Percentiles rank a stretch among this genome's conserved stretches.
Conservation (phyloP, 2,113 vertebrate species). For the Crotalus viridis region DNA sequence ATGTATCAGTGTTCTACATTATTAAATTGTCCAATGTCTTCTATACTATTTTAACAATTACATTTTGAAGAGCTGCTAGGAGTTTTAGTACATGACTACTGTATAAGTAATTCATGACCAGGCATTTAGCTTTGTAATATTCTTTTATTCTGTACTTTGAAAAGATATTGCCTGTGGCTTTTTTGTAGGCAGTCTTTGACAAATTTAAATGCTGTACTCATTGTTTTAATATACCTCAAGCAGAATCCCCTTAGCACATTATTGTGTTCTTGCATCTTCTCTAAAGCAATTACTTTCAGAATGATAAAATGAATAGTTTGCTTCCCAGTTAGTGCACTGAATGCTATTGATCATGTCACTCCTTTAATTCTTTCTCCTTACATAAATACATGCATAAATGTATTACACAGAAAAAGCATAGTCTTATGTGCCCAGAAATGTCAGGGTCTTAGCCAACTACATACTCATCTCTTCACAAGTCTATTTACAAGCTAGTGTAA, state of each 20-base stretch:
- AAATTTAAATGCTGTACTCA: background rate
- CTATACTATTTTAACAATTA: constrained; percentile 29
- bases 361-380: constrained; percentile 35
- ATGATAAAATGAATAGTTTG: constrained; percentile 5
- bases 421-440: background rate
- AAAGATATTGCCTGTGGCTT: background rate
- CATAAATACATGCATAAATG: background rate
- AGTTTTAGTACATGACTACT: background rate
- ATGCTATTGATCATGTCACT: constrained; percentile 13
- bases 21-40: constrained; percentile 34
- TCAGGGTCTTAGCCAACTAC: background rate
- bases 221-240: background rate
- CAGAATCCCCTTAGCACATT: constrained; percentile 15
- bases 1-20: constrained; percentile 12
- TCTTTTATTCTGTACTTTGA: background rate
- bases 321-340: constrained; percentile 20
- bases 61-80: constrained; percentile 19
- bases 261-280: constrained; percentile 2
- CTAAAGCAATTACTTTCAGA: constrained; percentile 32
- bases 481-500: background rate
- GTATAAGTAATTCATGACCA: constrained; percentile 5
- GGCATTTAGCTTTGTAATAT: background rate
- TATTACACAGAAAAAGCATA: background rate
- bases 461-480: background rate
- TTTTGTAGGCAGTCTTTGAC: background rate